Percentiles rank a stretch among this genome's conserved stretches.
Conservation (phyloP, 2,888 invertebrate genomes). For the Ophioninae sp. region DNA sequence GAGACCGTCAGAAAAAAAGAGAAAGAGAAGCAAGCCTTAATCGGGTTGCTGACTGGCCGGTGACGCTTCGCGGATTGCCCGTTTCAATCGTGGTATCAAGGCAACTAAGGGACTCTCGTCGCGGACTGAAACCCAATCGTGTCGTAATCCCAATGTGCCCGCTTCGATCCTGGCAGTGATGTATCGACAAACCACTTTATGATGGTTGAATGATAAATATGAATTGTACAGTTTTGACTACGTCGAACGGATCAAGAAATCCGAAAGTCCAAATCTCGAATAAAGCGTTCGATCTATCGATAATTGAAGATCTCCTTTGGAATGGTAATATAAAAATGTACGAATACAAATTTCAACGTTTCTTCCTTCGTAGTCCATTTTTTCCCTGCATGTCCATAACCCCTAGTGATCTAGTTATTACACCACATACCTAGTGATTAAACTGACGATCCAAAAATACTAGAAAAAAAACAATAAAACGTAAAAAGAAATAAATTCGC, state of each 20-base stretch:
- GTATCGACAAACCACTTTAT: neutral
- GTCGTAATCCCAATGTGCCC: neutral
- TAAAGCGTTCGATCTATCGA: neutral
- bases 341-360: neutral
- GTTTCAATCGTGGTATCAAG: neutral
- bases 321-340: neutral
- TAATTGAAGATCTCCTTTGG: neutral
- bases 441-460: too few species aligned
- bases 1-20: conserved; percentile 98
- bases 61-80: conserved; percentile 62
- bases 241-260: neutral
- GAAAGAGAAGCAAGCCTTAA: conserved; percentile 94
- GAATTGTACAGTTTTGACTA: conserved; percentile 41
- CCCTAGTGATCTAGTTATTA: too few species aligned
- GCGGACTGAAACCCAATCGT: neutral
- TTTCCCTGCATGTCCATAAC: too few species aligned
- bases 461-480: too few species aligned
- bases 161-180: neutral
- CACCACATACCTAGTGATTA: too few species aligned
- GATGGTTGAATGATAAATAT: neutral
- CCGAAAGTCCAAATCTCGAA: neutral
- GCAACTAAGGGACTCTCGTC: neutral
- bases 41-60: conserved; percentile 87
- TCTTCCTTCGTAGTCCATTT: neutral
- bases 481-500: too few species aligned